Evolutionary conservation across 2,888 invertebrate species (phyloP), one percentile per base, ranked within the genome.

Genomic region (Lithosia quadra): DNA sequence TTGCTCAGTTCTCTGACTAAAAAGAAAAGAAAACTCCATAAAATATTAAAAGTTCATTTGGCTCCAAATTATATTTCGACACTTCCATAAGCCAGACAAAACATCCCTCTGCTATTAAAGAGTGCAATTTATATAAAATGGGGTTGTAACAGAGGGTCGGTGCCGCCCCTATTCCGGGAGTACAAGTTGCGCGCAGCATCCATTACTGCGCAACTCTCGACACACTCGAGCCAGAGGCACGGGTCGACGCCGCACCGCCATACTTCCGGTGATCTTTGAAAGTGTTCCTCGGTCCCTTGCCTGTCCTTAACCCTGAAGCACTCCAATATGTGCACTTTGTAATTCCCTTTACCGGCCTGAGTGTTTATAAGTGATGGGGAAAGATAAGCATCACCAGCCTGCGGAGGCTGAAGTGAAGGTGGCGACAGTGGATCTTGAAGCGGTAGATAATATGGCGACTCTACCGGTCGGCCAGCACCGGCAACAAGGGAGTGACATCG

Each of bases 401-500:
- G 87, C 89, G 82, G 96, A 96, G 90, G 96, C 96, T 89, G 98
- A 98, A 95, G 97, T 98, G 93, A 98, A 98, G 96, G 98, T 98
- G 92, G 97, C 98, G 83, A 98, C 98, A 72, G 98, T 98, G 84
- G 98, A 98, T 93, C 96, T 98, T 86, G 98, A 98, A 94, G 96
- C 97, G 79, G 97, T 97, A 83, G 98, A 98, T 96, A 98, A 98
- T 90, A 98, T 98, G 97, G 98, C 98, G 91, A 98, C 98, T 58
- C 96, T 98, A 91, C 98, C 98, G 82, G 98, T 98, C 72, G 97
- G 97, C 75, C 96, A 97, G 87, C 96, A 97, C 88, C 96, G 96
- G 84, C 96, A 96, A 85, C 95, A 95, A 82, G 96, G 97, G 80
- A 96, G 96, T 84, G 97, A 97, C 88, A 96, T 96, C 86, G 96